Percentiles rank a stretch among this genome's conserved stretches.
Conservation (phyloP, 2,113 vertebrate species). For the Platysteira castanea region DNA sequence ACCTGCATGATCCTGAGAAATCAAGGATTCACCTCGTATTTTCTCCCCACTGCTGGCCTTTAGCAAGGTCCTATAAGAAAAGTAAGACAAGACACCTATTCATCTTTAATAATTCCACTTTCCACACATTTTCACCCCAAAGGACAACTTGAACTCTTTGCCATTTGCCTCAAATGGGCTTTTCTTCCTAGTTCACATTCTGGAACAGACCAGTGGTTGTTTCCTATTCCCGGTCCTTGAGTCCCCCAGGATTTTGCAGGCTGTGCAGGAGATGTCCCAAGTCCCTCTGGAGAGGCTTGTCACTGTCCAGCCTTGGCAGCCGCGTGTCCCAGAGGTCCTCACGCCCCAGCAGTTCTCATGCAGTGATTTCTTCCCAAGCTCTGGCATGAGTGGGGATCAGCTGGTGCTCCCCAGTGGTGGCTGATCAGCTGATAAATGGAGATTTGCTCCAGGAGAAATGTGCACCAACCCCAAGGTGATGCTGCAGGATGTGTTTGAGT, state of each 20-base stretch:
- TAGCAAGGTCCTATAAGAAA: neutral
- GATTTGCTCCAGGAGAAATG: neutral
- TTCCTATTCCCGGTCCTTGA: neutral
- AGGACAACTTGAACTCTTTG: neutral
- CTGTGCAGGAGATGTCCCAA: neutral
- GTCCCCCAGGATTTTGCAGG: neutral
- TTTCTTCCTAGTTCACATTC: neutral
- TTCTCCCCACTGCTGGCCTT: neutral
- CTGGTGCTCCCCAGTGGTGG: neutral
- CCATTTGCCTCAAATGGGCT: neutral
- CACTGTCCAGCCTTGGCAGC: neutral
- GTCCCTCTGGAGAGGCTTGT: neutral
- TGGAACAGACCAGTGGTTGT: neutral
- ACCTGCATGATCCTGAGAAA: neutral
- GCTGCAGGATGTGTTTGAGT: neutral
- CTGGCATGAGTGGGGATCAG: neutral
- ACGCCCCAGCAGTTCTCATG: neutral
- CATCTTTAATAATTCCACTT: neutral
- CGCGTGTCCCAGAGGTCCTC: neutral
- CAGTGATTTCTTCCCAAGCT: neutral
- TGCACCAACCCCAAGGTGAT: neutral
- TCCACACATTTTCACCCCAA: neutral
- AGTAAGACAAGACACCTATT: neutral
- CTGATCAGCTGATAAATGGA: neutral
- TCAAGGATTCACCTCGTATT: neutral